These are phyloP conservation scores for Drepanosiphum platanoidis DNA, from an alignment of 2,888 invertebrate species.

Conservation along the genomic window DNA sequence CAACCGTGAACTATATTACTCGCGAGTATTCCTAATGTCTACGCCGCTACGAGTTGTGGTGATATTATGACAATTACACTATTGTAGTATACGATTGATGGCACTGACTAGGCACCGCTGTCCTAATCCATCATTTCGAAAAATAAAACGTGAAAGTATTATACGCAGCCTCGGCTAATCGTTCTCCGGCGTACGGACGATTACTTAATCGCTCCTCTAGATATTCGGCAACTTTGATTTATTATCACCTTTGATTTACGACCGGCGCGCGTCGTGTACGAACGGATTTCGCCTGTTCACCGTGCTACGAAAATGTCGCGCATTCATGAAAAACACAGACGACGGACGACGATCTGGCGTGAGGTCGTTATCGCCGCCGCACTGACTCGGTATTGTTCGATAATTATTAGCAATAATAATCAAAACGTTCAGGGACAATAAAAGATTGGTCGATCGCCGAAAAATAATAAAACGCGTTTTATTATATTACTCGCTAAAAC, in stretches of 20 bases:
- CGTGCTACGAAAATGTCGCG: no score
- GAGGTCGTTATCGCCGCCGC: no score
- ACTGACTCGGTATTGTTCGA: no score
- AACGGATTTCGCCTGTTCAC: neutral
- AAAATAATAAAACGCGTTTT: no score
- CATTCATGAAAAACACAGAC: neutral
- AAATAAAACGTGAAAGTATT: neutral
- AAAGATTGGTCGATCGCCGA: no score
- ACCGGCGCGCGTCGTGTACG: neutral
- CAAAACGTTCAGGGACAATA: no score
- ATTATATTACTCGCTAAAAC: no score
- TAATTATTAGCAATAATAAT: no score
- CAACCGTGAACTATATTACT: neutral
- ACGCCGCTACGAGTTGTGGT: neutral
- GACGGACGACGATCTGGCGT: no score
- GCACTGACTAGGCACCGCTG: neutral
- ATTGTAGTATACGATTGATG: neutral
- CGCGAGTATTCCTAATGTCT: neutral
- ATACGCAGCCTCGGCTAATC: neutral
- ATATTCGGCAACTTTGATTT: conserved; percentile 22
- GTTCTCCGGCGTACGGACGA: neutral
- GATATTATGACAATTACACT: neutral
- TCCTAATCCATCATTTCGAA: neutral
- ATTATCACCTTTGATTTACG: neutral
- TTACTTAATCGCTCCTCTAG: conserved; percentile 2